Conservation (phyloP, 2,797 vertebrate genomes). For the Melanotaenia trifasciata region DNA sequence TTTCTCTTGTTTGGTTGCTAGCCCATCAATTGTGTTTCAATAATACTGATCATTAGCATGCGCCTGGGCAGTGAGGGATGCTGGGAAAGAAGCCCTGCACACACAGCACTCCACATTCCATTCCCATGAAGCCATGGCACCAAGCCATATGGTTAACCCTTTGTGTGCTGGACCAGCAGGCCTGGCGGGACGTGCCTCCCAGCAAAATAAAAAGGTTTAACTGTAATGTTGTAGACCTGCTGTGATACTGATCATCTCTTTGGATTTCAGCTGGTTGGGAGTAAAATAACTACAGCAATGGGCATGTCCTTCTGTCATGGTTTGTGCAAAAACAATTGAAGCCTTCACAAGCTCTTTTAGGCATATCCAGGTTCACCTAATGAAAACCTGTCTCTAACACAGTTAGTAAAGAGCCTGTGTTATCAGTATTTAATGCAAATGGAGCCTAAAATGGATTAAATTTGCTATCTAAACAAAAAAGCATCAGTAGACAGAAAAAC, state of each 20-base stretch:
- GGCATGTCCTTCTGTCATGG: slow-evolving; percentile 58
- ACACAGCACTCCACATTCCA: slow-evolving; percentile 95
- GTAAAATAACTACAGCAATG: slow-evolving; percentile 49
- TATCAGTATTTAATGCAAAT: slow-evolving; percentile 36
- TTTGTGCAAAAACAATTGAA: slow-evolving; percentile 65
- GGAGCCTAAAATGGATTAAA: slow-evolving; percentile 47
- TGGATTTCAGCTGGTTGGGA: slow-evolving; percentile 43
- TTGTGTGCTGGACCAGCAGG: slow-evolving; percentile 53
- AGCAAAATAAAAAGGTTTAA: slow-evolving; percentile 49
- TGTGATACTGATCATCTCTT: slow-evolving; percentile 57
- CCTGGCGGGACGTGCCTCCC: slow-evolving; percentile 57
- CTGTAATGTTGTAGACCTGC: slow-evolving; percentile 59
- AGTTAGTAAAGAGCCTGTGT: slow-evolving; percentile 39
- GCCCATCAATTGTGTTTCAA: slow-evolving; percentile 95
- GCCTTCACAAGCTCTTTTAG: slow-evolving; percentile 55
- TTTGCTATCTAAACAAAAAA: slow-evolving; percentile 37
- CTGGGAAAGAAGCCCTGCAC: slow-evolving; percentile 87
- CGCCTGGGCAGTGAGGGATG: slow-evolving; percentile 89
- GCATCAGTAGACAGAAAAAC: slow-evolving; percentile 28
- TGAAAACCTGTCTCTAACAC: slow-evolving; percentile 56
- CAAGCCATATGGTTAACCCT: slow-evolving; percentile 82
- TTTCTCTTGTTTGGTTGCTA: slow-evolving; percentile 92
- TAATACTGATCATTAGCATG: slow-evolving; percentile 93
- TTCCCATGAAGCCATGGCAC: slow-evolving; percentile 93
- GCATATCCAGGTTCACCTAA: slow-evolving; percentile 58